Evolutionary conservation across 1,140 invertebrate genomes (phyloP), one percentile per base, ranked within the genome.

Genomic region (Aplysia californica): DNA sequence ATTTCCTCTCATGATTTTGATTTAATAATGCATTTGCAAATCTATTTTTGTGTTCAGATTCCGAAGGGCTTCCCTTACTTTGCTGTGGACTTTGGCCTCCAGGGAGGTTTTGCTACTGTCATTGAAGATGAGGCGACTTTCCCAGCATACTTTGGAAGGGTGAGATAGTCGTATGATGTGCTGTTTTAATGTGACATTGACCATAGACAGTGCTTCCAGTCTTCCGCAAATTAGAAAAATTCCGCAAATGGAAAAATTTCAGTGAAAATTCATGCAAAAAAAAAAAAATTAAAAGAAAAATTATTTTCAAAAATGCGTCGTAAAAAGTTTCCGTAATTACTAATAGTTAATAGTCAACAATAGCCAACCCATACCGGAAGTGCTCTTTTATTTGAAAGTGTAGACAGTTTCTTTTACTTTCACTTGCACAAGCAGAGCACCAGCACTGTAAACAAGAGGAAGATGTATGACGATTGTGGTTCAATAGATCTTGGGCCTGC

Each of bases 11-110:
- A n/a, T n/a, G n/a, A n/a, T n/a, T n/a, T n/a, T n/a, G n/a, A n/a
- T n/a, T n/a, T n/a, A n/a, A n/a, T n/a, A n/a, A n/a, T n/a, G n/a
- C n/a, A n/a, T n/a, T n/a, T n/a, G n/a, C n/a, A n/a, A n/a, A n/a
- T n/a, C n/a, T n/a, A n/a, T n/a, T 55, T 70, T n/a, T 26, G 55
- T 44, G 82, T 84, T 29, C 76, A 90, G 89, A 80, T 99, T 75
- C 98, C 97, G 10, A 98, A 97, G 91, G 96, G 96, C 4, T 92
- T 99, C 70, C 94, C 97, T 0, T 99, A 99, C 88, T 98, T 99
- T 90, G 93, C 93, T 91, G 94, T 99, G 0, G 93, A 96, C 89
- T 99, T 99, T 92, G 97, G 96, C 36, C 73, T 87, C 6, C 93
- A 96, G 66, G 92, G 93, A 55, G 98, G 98, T 2, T 99, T 95